Evolutionary conservation across 2,113 vertebrate genomes (phyloP), one percentile per base, ranked within the genome.

Genomic region (Hippocampus comes): DNA sequence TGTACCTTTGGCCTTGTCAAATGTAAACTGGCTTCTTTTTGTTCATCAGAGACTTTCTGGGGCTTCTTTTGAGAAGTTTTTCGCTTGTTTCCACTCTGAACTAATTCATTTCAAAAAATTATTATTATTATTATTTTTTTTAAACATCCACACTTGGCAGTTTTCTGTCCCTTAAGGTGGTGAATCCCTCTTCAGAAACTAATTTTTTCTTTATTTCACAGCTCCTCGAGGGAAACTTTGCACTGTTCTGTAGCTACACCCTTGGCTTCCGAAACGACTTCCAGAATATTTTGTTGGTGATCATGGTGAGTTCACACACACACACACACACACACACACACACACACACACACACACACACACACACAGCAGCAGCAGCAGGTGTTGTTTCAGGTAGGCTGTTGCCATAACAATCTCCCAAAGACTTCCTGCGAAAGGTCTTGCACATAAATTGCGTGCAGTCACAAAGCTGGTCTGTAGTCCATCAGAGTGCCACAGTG

Each of bases 181-280:
- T 15, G 15, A 14, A 3, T n/a, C n/a, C 23, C 1, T 25, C 25
- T 57, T 12, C 21, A 4, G 2, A 6, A 17, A 18, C 8, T 30
- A 25, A 60, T 61, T 41, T 82, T 20, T 76, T 73, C 75, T 57
- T 34, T 8, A 21, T 1, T 48, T 81, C 63, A 0, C 89, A 99
- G 97, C 93, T 99, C 69, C 90, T 99, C 78, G 97, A 99, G 75
- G 97, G 97, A 30, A 99, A 98, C 91, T 98, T 98, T 0, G 97
- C 96, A 17, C 92, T 99, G 53, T 99, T 98, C 91, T 97, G 97
- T 83, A 96, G 94, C 74, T 97, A 94, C 63, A 96, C 97, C 0
- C 82, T 99, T 80, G 95, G 95, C 71, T 96, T 98, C 87, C 94
- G 94, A 48, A 93, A 97, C 0, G 94, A 98, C 78, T 99, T 98